These are phyloP conservation scores for Micropoecilia bifurca DNA, from an alignment of 2,797 vertebrate species.

Conservation along the genomic window DNA sequence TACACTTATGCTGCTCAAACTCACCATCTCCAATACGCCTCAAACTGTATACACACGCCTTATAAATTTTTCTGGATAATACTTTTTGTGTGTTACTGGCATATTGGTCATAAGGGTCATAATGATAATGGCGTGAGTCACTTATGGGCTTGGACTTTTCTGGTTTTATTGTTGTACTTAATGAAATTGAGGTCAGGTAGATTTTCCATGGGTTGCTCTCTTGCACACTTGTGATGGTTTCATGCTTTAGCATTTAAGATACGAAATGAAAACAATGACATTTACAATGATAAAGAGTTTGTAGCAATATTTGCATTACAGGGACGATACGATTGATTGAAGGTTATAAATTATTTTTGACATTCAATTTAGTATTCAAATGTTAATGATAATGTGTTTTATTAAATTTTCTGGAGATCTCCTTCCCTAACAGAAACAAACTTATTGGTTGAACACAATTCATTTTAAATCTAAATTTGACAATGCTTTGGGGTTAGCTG, in stretches of 20 bases:
- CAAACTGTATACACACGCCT: slow-evolving; percentile 38
- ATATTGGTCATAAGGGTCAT: slow-evolving; percentile 51
- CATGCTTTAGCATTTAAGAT: slow-evolving; percentile 16
- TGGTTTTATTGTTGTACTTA: slow-evolving; percentile 46
- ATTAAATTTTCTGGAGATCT: background rate
- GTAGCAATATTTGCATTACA: background rate
- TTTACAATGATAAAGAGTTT: background rate
- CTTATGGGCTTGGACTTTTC: slow-evolving; percentile 17
- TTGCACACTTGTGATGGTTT: slow-evolving; percentile 45
- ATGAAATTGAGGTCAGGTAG: slow-evolving; percentile 49
- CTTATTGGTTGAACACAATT: background rate
- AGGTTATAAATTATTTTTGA: background rate
- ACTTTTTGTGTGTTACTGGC: slow-evolving; percentile 32
- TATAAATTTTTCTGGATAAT: slow-evolving; percentile 35
- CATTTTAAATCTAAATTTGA: background rate
- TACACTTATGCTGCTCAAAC: slow-evolving; percentile 29
- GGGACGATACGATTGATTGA: background rate
- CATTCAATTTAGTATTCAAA: background rate
- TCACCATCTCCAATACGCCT: slow-evolving; percentile 17
- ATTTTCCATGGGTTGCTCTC: slow-evolving; percentile 17
- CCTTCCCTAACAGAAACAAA: background rate
- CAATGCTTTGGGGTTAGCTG: background rate
- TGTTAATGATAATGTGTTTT: background rate
- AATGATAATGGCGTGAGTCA: slow-evolving; percentile 36
- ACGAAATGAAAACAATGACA: slow-evolving; percentile 12